Percentiles rank a stretch among this genome's conserved stretches.
phyloP scores from a whole-genome alignment of 2,113 vertebrate species.

The Rhinopomastus cyanomelas region DNA sequence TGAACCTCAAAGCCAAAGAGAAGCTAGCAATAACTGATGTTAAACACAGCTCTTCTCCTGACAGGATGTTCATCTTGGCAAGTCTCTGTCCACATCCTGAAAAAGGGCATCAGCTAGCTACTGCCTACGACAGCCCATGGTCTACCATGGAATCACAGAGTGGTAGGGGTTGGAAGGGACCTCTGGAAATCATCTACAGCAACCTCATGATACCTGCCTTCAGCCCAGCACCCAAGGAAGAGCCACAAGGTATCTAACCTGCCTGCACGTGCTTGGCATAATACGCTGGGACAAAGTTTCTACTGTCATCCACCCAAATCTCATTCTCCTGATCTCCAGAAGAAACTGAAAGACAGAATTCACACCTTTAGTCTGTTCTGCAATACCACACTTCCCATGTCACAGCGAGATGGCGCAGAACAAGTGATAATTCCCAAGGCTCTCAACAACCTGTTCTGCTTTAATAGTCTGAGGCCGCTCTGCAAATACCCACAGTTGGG shows the following conservation, averaged over 20 bases:
- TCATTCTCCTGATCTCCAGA: not conserved
- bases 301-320: not conserved
- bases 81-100: not conserved
- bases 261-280: not conserved
- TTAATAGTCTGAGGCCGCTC: not conserved
- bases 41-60: not conserved
- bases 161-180: no score
- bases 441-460: not conserved
- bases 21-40: not conserved
- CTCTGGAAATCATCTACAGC: no score
- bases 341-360: not conserved
- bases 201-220: not conserved
- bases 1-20: not conserved
- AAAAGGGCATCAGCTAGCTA: not conserved
- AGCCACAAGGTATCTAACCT: not conserved
- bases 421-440: not conserved
- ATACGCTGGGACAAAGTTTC: not conserved
- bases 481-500: not conserved
- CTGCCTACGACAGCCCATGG: not conserved
- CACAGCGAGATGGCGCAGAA: not conserved
- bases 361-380: not conserved
- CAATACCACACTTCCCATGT: not conserved
- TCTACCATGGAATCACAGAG: not conserved
- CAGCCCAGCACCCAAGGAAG: not conserved
- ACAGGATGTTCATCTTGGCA: not conserved